Conservation (phyloP, 2,113 vertebrate genomes). For the Sinocyclocheilus grahami region DNA sequence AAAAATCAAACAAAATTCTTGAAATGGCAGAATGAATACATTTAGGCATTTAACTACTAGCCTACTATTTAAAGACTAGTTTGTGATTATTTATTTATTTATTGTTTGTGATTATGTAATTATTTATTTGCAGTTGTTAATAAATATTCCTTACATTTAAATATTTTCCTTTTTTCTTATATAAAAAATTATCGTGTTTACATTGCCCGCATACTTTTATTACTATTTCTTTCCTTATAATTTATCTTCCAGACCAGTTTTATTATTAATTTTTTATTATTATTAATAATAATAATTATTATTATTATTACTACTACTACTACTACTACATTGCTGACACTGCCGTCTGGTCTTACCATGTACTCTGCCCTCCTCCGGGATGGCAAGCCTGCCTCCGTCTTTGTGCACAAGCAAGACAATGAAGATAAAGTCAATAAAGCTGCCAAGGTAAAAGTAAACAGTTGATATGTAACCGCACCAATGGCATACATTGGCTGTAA, state of each 20-base stretch:
- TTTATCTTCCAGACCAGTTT: not conserved
- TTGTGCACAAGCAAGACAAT: constrained; percentile 87
- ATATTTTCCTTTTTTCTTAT: no score
- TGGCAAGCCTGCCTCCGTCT: constrained; percentile 86
- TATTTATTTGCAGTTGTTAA: no score
- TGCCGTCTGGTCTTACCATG: constrained; percentile 83
- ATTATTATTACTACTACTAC: not conserved
- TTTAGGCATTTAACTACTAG: no score
- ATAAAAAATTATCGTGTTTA: not conserved
- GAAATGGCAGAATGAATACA: no score
- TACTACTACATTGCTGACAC: constrained; percentile 64
- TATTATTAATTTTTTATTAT: not conserved
- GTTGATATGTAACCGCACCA: not conserved
- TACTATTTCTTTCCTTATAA: not conserved
- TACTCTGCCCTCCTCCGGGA: constrained; percentile 84
- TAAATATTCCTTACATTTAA: no score
- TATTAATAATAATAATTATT: no score
- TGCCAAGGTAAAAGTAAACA: constrained; percentile 80
- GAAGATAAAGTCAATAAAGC: constrained; percentile 95
- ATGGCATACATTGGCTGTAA: not conserved
- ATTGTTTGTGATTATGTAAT: no score
- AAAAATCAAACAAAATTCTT: no score
- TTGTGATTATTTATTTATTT: no score
- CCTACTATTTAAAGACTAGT: no score
- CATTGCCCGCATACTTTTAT: not conserved